These are phyloP conservation scores for Cantharis rufa DNA, from an alignment of 2,888 invertebrate genomes.

Conservation along the genomic window DNA sequence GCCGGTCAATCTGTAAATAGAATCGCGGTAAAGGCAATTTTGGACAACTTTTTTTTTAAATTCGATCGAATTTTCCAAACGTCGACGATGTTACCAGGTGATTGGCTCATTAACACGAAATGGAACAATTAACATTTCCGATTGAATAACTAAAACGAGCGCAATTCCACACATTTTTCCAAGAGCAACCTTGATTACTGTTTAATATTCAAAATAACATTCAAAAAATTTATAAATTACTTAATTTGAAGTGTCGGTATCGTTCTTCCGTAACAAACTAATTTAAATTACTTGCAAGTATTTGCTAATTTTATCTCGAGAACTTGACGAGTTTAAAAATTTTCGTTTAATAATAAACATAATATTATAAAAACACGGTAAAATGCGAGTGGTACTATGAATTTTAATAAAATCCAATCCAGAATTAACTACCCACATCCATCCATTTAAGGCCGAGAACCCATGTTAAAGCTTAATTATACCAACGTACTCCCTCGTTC, in stretches of 20 bases:
- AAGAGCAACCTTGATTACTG: not conserved
- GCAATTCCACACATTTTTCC: not conserved
- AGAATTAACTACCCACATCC: slow-evolving; percentile 26
- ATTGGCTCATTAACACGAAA: no score
- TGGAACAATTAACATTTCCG: not conserved
- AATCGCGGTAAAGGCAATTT: not conserved
- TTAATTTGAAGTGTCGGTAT: not conserved
- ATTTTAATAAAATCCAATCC: slow-evolving; percentile 26
- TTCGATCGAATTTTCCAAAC: not conserved
- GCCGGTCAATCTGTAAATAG: not conserved
- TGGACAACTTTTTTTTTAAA: not conserved
- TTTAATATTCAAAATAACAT: not conserved
- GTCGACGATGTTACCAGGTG: no score
- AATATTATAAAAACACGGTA: not conserved
- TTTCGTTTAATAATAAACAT: not conserved
- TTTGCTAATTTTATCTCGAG: not conserved
- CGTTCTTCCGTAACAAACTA: not conserved
- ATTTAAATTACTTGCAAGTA: not conserved
- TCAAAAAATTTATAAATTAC: not conserved
- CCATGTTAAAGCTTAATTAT: slow-evolving; percentile 27
- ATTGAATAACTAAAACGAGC: not conserved
- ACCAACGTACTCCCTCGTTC: slow-evolving; percentile 22
- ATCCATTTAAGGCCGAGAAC: slow-evolving; percentile 14
- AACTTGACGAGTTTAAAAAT: not conserved
- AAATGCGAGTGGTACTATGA: not conserved